Conservation (phyloP, 2,113 vertebrate genomes). For the Sylvia atricapilla region DNA sequence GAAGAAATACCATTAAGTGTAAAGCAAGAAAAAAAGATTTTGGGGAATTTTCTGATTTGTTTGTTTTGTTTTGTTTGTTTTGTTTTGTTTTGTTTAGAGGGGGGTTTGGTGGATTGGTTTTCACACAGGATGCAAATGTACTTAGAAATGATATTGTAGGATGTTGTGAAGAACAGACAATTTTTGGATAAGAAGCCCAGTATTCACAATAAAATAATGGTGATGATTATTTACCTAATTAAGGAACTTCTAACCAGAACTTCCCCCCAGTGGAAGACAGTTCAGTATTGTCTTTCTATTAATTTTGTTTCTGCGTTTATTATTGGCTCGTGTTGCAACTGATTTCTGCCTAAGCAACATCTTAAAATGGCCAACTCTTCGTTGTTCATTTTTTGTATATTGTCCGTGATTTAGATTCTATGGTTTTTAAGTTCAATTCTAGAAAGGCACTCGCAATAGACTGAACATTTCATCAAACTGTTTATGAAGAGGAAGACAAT, state of each 20-base stretch:
- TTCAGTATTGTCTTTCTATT: background rate
- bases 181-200: background rate
- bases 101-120: rapidly evolving
- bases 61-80: background rate
- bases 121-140: rapidly evolving
- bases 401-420: background rate
- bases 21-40: too few relatives aligned
- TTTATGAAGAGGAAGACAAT: background rate
- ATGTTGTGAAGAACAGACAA: rapidly evolving
- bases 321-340: background rate
- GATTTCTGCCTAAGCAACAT: background rate
- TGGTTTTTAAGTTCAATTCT: background rate
- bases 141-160: background rate
- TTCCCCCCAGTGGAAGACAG: background rate
- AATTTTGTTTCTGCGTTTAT: background rate
- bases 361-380: background rate
- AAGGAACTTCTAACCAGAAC: background rate
- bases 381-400: rapidly evolving
- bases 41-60: background rate
- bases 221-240: background rate
- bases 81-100: background rate
- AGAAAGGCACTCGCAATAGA: background rate
- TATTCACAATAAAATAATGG: background rate
- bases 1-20: background rate
- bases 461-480: background rate